Percentiles rank a stretch among this genome's conserved stretches.
Conservation (phyloP, 1,140 invertebrate species). For the Catajapyx aquilonaris region DNA sequence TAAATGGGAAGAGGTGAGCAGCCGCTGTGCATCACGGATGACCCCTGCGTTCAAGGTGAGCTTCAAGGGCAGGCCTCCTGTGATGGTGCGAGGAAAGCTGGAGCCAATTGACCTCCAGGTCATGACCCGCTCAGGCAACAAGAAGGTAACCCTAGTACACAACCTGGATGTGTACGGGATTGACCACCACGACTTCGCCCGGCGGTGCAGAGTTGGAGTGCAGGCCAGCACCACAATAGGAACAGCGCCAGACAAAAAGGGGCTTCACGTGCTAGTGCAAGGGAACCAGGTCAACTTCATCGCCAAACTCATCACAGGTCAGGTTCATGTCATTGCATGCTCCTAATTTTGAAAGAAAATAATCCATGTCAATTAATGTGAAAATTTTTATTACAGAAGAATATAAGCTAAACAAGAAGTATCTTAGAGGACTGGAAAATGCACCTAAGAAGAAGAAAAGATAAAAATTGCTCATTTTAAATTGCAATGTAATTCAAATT, state of each 20-base stretch:
- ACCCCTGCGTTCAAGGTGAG: slow-evolving; percentile 47
- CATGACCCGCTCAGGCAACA: slow-evolving; percentile 57
- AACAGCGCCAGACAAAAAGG: slow-evolving; percentile 46
- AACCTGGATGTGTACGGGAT: slow-evolving; percentile 73
- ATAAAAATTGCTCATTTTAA: background rate
- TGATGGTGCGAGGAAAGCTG: slow-evolving; percentile 47
- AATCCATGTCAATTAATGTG: background rate
- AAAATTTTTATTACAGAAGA: background rate
- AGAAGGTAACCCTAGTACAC: slow-evolving; percentile 75
- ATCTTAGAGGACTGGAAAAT: background rate
- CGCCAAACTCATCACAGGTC: slow-evolving; percentile 44
- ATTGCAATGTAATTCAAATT: no score
- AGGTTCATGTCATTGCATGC: no score
- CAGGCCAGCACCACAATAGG: slow-evolving; percentile 67
- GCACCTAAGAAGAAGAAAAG: background rate
- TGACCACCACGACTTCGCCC: slow-evolving; percentile 50
- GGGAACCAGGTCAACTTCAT: slow-evolving; percentile 73
- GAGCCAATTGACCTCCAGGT: slow-evolving; percentile 58
- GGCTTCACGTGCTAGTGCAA: slow-evolving; percentile 63
- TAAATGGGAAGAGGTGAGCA: slow-evolving; percentile 48
- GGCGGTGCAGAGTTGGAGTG: slow-evolving; percentile 58
- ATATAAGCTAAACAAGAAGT: background rate
- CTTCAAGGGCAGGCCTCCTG: slow-evolving; percentile 29
- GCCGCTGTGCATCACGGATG: slow-evolving; percentile 46
- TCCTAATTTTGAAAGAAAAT: no score